Evolutionary conservation across 2,113 vertebrate species (phyloP), one percentile per base, ranked within the genome.

Genomic region (Azemiops feae): DNA sequence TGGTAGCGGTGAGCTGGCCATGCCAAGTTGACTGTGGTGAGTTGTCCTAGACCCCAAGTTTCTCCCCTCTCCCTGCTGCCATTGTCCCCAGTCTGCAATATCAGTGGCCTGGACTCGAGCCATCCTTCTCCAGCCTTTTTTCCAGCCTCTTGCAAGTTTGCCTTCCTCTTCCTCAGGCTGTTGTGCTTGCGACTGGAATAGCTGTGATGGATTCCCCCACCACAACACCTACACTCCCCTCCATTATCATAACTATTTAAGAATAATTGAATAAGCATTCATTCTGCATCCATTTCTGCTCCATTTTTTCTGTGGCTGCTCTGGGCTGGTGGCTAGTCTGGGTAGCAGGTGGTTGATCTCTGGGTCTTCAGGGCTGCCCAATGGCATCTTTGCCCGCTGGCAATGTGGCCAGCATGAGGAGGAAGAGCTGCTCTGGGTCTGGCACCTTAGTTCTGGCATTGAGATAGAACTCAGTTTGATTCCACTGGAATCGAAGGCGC

Each of bases 221-320:
- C 23, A 93, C 90, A 92, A 93, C 95, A 69, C 93, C 95, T 18
- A 34, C 64, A n/a, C 20, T 53, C 50, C 90, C 93, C 95, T 94
- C 5, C 95, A 95, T 97, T 95, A 96, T 92, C 96, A 93, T 0
- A 94, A 95, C 95, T 95, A 96, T 96, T 96, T 96, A 95, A 96
- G 95, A 96, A 96, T 96, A 96, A 96, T 96, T 96, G 96, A 95
- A 95, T 94, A 95, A 89, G 96, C 95, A 96, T 96, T 96, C 95
- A 91, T 95, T 93, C 93, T 86, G 93, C 95, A 95, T 94, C 94
- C 93, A 93, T 18, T 45, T 92, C 96, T 94, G 53, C 64, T 39
- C 47, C 10, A 43, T 18, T 39, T 30, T n/a, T 43, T 18, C 53
- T n/a, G 34, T 39, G 9, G 47, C 27, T 18, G 47, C 12, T 53